phyloP scores from a whole-genome alignment of 2,797 vertebrate species.

The Scleropages formosus region DNA sequence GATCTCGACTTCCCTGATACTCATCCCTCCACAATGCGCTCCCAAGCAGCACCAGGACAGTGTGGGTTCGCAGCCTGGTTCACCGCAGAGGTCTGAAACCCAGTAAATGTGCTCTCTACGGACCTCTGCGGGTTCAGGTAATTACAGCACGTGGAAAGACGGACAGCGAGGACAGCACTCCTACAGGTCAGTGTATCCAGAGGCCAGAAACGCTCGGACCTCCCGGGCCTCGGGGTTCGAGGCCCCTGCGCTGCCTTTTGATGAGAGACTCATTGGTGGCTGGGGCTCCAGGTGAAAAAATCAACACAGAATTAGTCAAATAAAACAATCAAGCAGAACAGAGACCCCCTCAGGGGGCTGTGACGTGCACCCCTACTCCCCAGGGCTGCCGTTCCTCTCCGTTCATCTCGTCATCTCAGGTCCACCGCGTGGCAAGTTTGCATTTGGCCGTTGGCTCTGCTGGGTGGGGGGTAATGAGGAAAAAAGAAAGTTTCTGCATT shows the following conservation, averaged over 20 bases:
- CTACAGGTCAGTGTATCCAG: neutral
- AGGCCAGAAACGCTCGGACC: neutral
- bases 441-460: neutral
- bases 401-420: neutral
- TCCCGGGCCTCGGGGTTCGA: neutral
- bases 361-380: neutral
- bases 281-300: neutral
- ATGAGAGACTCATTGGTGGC: neutral
- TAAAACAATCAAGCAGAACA: constrained; percentile 12
- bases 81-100: too few species aligned
- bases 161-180: neutral
- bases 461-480: too few species aligned
- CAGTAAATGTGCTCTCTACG: too few species aligned
- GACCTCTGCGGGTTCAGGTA: too few species aligned
- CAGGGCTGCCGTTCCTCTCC: neutral
- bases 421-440: neutral
- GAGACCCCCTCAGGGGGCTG: neutral
- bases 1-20: too few species aligned
- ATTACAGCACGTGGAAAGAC: too few species aligned
- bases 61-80: too few species aligned
- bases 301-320: constrained; percentile 7
- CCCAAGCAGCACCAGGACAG: too few species aligned
- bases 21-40: too few species aligned
- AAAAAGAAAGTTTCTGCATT: too few species aligned
- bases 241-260: neutral